Conservation (phyloP, 2,888 invertebrate species). For the Synergus itoensis region DNA sequence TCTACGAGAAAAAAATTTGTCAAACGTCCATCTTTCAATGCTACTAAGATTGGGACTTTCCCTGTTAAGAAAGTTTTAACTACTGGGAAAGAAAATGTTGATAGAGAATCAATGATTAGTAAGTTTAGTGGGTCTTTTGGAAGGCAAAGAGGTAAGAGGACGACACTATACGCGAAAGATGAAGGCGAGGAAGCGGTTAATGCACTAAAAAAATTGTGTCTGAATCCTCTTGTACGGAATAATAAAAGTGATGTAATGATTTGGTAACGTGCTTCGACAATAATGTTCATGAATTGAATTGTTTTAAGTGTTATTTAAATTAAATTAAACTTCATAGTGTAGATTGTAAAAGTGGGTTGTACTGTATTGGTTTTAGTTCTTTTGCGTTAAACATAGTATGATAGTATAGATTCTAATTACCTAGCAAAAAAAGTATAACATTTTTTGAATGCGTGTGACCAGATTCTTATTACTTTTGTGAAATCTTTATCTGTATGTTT, state of each 20-base stretch:
- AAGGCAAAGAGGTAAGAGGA: conserved; percentile 63
- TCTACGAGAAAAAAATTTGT: conserved; percentile 47
- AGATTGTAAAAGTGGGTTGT: too few species aligned
- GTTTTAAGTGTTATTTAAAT: not conserved
- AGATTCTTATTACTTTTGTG: too few species aligned
- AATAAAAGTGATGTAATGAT: conserved; percentile 72
- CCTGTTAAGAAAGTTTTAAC: conserved; percentile 48
- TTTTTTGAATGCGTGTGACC: too few species aligned
- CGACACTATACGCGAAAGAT: conserved; percentile 73
- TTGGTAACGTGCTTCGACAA: conserved; percentile 62
- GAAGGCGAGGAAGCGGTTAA: conserved; percentile 71
- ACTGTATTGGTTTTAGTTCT: too few species aligned
- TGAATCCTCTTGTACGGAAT: conserved; percentile 73
- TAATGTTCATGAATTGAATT: not conserved
- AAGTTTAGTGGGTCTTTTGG: conserved; percentile 46
- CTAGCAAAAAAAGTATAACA: too few species aligned
- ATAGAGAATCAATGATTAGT: conserved; percentile 20
- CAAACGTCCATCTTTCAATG: conserved; percentile 62
- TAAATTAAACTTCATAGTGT: not conserved
- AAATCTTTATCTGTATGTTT: too few species aligned
- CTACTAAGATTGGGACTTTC: conserved; percentile 56
- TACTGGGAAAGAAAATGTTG: not conserved
- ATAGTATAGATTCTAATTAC: too few species aligned
- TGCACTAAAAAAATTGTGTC: conserved; percentile 69
- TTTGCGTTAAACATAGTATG: too few species aligned